phyloP scores from a whole-genome alignment of 2,888 invertebrate genomes.

The Tachystola acroxantha region DNA sequence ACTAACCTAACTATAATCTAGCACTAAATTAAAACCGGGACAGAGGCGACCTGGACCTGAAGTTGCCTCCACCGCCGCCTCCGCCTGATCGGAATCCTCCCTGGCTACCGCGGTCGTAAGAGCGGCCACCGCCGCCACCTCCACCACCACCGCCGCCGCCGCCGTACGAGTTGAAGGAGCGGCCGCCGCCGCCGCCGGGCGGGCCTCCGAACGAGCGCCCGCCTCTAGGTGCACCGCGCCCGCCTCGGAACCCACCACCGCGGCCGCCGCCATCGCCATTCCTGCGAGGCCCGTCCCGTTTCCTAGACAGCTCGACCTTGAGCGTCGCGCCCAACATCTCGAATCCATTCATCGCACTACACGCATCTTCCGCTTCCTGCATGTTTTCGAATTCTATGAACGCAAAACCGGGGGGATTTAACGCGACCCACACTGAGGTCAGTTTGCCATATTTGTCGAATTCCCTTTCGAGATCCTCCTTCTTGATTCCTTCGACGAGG shows the following conservation, averaged over 20 bases:
- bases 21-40: slow-evolving; percentile 66
- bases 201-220: slow-evolving; percentile 74
- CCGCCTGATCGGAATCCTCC: slow-evolving; percentile 40
- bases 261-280: slow-evolving; percentile 74
- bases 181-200: slow-evolving; percentile 51
- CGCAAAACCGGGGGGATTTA: slow-evolving; percentile 96
- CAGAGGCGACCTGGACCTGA: slow-evolving; percentile 73
- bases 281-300: slow-evolving; percentile 84
- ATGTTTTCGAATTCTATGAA: slow-evolving; percentile 95
- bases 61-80: slow-evolving; percentile 68
- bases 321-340: slow-evolving; percentile 92
- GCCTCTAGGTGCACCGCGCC: slow-evolving; percentile 49
- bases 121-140: slow-evolving; percentile 49
- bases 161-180: slow-evolving; percentile 22
- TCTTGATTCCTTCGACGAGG: slow-evolving; percentile 91
- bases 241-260: slow-evolving; percentile 70
- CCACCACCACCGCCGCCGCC: slow-evolving; percentile 59
- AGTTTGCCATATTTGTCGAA: slow-evolving; percentile 95
- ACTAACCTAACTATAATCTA: slow-evolving; percentile 74
- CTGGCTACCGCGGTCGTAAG: slow-evolving; percentile 43
- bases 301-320: slow-evolving; percentile 92
- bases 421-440: slow-evolving; percentile 95
- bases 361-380: slow-evolving; percentile 93
- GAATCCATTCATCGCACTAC: slow-evolving; percentile 91
- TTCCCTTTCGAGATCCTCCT: slow-evolving; percentile 93